Percentiles rank a stretch among this genome's conserved stretches.
Evolutionary conservation across 2,113 vertebrate species (phyloP).

Genomic region (Engraulis encrasicolus): DNA sequence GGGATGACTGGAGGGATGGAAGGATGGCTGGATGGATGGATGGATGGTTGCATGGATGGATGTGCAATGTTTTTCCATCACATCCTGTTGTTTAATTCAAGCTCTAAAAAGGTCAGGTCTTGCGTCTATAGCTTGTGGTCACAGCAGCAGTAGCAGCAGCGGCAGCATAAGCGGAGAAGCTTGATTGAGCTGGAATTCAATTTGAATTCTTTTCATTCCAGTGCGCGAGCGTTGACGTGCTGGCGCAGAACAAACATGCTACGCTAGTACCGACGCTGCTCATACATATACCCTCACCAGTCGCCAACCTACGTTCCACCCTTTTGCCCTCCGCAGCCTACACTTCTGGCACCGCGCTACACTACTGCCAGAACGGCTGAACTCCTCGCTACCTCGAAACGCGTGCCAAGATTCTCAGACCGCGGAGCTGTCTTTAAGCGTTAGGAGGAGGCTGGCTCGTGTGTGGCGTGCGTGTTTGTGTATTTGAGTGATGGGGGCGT

Average conservation of each 20-base stretch:
- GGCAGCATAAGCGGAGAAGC: not conserved
- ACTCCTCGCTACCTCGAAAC: not conserved
- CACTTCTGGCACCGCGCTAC: not conserved
- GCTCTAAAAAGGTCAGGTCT: not conserved
- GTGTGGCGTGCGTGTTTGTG: not conserved
- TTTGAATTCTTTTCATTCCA: not conserved
- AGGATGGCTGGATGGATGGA: too few relatives aligned
- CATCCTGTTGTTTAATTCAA: not conserved
- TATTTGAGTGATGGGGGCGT: not conserved
- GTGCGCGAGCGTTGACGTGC: not conserved
- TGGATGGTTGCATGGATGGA: too few relatives aligned
- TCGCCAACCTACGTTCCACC: too few relatives aligned
- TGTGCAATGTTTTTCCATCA: not conserved
- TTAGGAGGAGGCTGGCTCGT: not conserved
- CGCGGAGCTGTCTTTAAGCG: not conserved
- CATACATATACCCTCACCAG: too few relatives aligned
- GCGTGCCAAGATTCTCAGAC: slow-evolving; percentile 2
- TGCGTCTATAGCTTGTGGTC: not conserved
- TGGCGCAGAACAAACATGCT: not conserved
- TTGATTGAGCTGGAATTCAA: not conserved
- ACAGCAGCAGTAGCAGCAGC: too few relatives aligned
- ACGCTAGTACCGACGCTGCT: not conserved
- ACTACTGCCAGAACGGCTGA: too few relatives aligned
- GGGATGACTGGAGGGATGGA: too few relatives aligned
- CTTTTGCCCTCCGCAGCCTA: not conserved